Conservation (phyloP, 2,888 invertebrate species). For the Byasa hedistus region DNA sequence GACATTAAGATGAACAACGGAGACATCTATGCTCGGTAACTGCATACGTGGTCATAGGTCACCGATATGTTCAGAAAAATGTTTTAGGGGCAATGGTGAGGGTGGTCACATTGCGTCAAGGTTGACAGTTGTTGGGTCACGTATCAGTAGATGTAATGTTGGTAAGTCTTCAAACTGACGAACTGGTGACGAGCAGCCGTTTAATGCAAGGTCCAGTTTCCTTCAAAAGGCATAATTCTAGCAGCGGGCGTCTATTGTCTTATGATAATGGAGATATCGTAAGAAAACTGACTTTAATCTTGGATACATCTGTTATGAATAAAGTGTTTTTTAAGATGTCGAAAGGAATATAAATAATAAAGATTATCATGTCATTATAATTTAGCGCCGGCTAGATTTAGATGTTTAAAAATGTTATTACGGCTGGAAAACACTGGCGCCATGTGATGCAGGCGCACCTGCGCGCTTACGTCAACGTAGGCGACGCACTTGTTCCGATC, state of each 20-base stretch:
- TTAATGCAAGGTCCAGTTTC: background rate
- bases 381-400: conserved; percentile 12
- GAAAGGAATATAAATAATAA: background rate
- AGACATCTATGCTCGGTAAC: too few species aligned
- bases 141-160: background rate
- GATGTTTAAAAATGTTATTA: conserved; percentile 21
- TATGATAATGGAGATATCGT: background rate
- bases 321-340: too few species aligned
- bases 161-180: background rate
- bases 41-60: too few species aligned
- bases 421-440: conserved; percentile 27
- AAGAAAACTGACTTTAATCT: too few species aligned
- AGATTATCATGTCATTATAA: conserved; percentile 1
- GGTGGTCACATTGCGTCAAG: too few species aligned
- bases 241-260: background rate
- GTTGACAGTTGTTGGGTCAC: background rate
- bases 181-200: background rate
- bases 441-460: conserved; percentile 20
- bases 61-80: too few species aligned
- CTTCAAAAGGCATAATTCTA: background rate
- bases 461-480: conserved; percentile 26
- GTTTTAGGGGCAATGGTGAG: too few species aligned
- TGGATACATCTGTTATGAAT: too few species aligned
- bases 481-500: conserved; percentile 22
- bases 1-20: too few species aligned